Base-by-base conservation (phyloP, 2,888 invertebrate species). In the Dynastes maya region DNA sequence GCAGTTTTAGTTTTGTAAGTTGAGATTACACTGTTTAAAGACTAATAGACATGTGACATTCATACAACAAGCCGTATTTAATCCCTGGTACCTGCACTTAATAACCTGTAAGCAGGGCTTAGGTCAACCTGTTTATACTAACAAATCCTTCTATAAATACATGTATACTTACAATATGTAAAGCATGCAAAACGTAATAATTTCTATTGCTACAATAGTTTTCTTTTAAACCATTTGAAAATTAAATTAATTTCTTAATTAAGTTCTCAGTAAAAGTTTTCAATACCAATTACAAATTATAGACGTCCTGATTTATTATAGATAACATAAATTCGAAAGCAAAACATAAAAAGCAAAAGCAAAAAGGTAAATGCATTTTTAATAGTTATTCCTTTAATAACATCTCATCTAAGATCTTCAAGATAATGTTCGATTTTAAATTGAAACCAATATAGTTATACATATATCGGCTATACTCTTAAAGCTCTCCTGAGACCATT, bases 11-110 rank as follows among this genome's bases (percentile, higher is more conserved):
- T 70, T 45, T 9, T 63, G 49, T 76, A 61, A 68, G 58, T 58
- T 53, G 63, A 32, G 79, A 79, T 78, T 76, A 79, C 70, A 55
- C 53, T 61, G 72, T 45, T 71, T 70, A 71, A 79, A 78, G 68
- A 78, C 77, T 79, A 80, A 79, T 80, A 80, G 77, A 80, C 79
- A 80, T 80, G 75, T 78, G 70, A 78, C 79, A 78, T 79, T 78
- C 79, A 61, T 58, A 76, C 29, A 16, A 80, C 78, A 80, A 76
- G 78, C 55, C 51, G 53, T 16, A 70, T 32, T 68, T 70, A 70
- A 70, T 70, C 53, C 29, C 53, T 70, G 37, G 70, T 70, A 22
- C 70, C 70, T 27, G 22, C 53, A 27, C 29, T 68, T 68, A 68
- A 68, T 45, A 70, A 29, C 51, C 51, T 70, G 70, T 70, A 70